Base-by-base conservation (phyloP, 1,140 invertebrate genomes). In the Lucilia sericata region DNA sequence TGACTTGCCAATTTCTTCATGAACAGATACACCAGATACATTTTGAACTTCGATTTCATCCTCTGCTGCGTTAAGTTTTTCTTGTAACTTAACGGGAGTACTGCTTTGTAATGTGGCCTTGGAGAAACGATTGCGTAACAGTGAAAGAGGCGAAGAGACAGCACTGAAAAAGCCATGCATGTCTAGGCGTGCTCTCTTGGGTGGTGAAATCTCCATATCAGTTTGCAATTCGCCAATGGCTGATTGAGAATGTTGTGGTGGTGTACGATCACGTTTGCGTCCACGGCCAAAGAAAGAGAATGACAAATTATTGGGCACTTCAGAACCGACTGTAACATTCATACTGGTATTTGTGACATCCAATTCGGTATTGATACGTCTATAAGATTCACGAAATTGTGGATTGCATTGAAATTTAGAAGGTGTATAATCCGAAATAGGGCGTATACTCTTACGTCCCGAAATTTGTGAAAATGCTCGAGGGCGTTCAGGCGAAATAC, bases 241-340 rank as follows among this genome's bases (percentile, higher is more conserved):
- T 36, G 89, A 88, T 85, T 87, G 87, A 8, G 87, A 87, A 34
- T 85, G 86, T 49, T 83, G 86, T 4, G 88, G 87, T 0, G 89
- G 89, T 25, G 89, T 88, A 21, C 88, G 88, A 14, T 89, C 88
- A 13, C 89, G 88, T 36, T 90, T 90, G 7, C 88, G 89, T 10
- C 88, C 87, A 9, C 87, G 88, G 55, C 87, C 88, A 80, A 85
- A 85, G 84, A 90, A 90, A 5, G 89, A 90, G 14, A 89, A 89
- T 5, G 88, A 88, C 0, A 87, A 91, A 74, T 84, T 89, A 70
- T 89, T 89, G 81, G 89, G 88, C 17, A 87, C 86, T 82, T 91
- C 89, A 1, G 89, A 91, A 8, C 89, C 89, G 9, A 89, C 88
- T 17, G 89, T 91, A 8, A 89, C 89, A 83, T 91, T 91, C 86